A percentile compares a stretch with the other conserved stretches of the same genome.
Evolutionary conservation across 2,888 invertebrate genomes (phyloP).

Genomic region (Eustalomyia histrio): DNA sequence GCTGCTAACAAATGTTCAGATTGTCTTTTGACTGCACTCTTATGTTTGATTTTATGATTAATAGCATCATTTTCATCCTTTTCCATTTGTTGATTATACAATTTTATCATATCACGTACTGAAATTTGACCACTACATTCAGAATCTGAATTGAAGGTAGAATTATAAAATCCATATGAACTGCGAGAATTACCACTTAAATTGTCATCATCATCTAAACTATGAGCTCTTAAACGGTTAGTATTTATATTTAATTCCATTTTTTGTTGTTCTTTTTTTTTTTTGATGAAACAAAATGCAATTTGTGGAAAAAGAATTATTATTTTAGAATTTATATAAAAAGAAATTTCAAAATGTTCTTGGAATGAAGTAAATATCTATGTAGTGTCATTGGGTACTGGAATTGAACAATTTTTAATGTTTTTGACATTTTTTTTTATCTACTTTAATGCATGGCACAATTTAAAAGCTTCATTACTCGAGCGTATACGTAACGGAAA

Average conservation of each 20-base stretch:
- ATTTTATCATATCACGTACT: slow-evolving; percentile 76
- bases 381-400: not conserved
- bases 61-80: slow-evolving; percentile 9
- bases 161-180: slow-evolving; percentile 46
- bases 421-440: too few species aligned
- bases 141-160: slow-evolving; percentile 48
- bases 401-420: too few species aligned
- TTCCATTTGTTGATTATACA: slow-evolving; percentile 69
- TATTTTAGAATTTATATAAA: slow-evolving; percentile 46
- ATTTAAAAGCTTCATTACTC: too few species aligned
- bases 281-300: not conserved
- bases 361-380: too few species aligned
- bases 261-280: too few species aligned
- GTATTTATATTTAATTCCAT: slow-evolving; percentile 31
- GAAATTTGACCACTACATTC: slow-evolving; percentile 67
- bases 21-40: slow-evolving; percentile 48
- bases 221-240: slow-evolving; percentile 16
- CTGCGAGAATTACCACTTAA: slow-evolving; percentile 64
- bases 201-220: slow-evolving; percentile 67
- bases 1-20: slow-evolving; percentile 69
- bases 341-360: too few species aligned
- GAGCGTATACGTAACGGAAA: too few species aligned
- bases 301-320: not conserved
- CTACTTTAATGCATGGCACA: too few species aligned
- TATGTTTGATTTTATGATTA: slow-evolving; percentile 25